phyloP scores from a whole-genome alignment of 2,113 vertebrate species.

The Struthidea cinerea region DNA sequence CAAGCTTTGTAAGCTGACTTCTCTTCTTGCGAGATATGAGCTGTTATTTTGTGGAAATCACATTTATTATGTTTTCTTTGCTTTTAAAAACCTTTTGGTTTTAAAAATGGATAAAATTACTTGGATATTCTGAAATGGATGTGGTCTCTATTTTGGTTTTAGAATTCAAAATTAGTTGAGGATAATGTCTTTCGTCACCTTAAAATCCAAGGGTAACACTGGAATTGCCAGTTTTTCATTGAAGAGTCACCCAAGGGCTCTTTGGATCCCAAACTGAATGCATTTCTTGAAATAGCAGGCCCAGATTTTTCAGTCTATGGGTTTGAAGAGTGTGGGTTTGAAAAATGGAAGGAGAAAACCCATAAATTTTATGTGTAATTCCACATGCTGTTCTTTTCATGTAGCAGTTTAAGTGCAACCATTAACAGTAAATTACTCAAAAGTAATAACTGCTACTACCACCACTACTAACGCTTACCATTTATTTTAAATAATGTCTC shows the following conservation, averaged over 20 bases:
- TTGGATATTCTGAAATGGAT: background rate
- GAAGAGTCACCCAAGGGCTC: background rate
- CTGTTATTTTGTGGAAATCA: background rate
- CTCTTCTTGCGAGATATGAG: background rate
- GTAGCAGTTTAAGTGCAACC: background rate
- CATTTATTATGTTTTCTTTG: background rate
- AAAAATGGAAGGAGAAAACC: background rate
- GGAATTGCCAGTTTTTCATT: background rate
- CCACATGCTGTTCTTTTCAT: background rate
- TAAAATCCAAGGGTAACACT: background rate
- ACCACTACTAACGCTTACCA: background rate
- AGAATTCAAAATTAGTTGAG: background rate
- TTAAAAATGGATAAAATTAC: background rate
- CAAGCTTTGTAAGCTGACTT: background rate
- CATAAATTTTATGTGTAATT: background rate
- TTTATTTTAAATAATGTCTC: background rate
- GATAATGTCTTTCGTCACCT: background rate
- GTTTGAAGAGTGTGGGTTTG: background rate
- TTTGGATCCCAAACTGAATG: background rate
- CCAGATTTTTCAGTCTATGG: background rate
- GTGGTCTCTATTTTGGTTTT: background rate
- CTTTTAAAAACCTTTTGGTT: background rate
- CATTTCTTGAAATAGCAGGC: background rate
- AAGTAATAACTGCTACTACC: background rate
- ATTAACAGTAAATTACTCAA: background rate